Percentiles rank a stretch among this genome's conserved stretches.
Evolutionary conservation across 2,797 vertebrate species (phyloP).

Genomic region (Leucoraja ocellata): DNA sequence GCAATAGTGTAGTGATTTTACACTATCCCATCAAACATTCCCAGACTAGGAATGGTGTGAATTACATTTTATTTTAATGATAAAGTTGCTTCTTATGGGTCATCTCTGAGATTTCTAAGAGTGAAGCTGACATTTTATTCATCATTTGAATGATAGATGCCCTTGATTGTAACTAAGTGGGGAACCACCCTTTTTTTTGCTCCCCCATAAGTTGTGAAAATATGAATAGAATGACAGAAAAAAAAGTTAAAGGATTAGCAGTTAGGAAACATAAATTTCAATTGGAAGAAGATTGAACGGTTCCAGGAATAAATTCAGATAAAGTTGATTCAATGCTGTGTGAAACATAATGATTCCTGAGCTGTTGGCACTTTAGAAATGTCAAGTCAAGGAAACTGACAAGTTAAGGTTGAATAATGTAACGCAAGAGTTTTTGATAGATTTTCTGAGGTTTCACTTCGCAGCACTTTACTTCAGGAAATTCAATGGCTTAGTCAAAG

Average conservation of each 20-base stretch:
- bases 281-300: neutral
- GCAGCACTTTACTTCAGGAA: neutral
- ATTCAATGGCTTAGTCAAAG: neutral
- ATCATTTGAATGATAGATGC: no score
- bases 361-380: slow-evolving; percentile 4
- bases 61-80: no score
- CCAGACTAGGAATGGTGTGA: neutral
- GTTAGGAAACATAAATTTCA: neutral
- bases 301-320: neutral
- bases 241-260: neutral
- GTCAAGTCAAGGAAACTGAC: neutral
- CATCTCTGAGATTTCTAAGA: no score
- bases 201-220: neutral
- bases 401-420: slow-evolving; percentile 29
- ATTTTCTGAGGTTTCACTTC: neutral
- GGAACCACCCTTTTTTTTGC: neutral
- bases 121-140: no score
- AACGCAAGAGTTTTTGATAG: neutral
- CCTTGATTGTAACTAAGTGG: neutral
- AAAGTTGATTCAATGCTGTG: neutral
- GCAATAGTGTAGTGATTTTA: no score
- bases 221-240: neutral
- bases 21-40: neutral
- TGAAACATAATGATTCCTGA: slow-evolving; percentile 20
- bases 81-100: no score